Conservation (phyloP, 2,797 vertebrate genomes). For the Pantherophis alleghaniensis region DNA sequence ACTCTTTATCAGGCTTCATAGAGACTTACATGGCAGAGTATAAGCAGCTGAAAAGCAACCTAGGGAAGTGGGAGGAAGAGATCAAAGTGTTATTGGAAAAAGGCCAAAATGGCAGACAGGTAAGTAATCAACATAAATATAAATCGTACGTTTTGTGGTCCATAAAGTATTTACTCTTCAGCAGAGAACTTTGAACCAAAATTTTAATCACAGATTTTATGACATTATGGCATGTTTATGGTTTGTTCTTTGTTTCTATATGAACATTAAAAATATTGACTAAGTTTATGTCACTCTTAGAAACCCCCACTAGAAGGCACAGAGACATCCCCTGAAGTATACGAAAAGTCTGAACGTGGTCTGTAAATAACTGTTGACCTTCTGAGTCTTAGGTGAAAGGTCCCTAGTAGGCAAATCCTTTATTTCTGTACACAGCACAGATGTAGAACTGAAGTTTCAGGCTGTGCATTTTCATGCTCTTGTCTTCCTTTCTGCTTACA, state of each 20-base stretch:
- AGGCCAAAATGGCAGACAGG: conserved; percentile 64
- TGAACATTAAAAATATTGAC: background rate
- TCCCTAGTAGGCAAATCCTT: background rate
- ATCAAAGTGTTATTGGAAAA: conserved; percentile 61
- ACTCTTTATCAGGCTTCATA: conserved; percentile 58
- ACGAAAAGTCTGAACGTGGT: background rate
- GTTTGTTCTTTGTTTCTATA: background rate
- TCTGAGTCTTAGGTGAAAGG: background rate
- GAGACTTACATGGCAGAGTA: conserved; percentile 61
- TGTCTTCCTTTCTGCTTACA: conserved; percentile 59
- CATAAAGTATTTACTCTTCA: background rate
- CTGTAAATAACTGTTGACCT: background rate
- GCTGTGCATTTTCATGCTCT: background rate
- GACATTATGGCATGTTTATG: background rate
- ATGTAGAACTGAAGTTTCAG: background rate
- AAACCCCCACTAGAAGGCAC: background rate
- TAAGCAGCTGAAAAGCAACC: conserved; percentile 55
- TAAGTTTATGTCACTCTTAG: background rate
- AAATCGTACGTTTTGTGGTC: no score
- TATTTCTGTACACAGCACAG: background rate
- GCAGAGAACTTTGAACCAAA: background rate
- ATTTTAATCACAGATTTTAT: background rate
- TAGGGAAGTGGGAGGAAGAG: conserved; percentile 65
- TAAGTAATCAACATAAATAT: conserved; percentile 35
- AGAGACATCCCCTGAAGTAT: background rate